Evolutionary conservation across 2,113 vertebrate species (phyloP), one percentile per base, ranked within the genome.

Genomic region (Ptychochromis oligacanthus): DNA sequence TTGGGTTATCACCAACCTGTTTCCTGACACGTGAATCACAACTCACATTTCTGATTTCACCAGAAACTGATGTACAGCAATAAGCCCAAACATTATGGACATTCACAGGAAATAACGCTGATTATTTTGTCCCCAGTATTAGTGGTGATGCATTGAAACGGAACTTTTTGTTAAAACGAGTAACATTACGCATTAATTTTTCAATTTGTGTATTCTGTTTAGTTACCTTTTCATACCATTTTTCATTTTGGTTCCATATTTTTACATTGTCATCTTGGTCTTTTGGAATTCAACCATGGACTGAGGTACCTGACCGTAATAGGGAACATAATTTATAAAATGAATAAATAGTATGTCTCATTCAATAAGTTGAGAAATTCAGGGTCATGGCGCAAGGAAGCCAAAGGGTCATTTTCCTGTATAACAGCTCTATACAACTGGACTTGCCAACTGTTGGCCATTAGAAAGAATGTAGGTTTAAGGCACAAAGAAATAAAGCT

Each of bases 251-350:
- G 43, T 20, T 31, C 24, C 43, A 3, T 52, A 24, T 70, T 70
- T 28, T 0, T 70, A 2, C 64, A 2, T 28, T 62, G 60, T 5
- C 18, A 38, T 38, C 60, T 38, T 3, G 6, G 11, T 36, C 31
- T 36, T 36, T 36, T 62, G 18, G 18, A 36, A 36, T 12, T 31
- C 31, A 36, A 36, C 17, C 9, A 17, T 28, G 3, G 5, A 17
- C 40, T 0, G 15, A 65, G 62, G 62, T 65, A 0, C n/a, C 8
- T 8, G 0, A 65, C 62, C 0, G 2, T 28, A 67, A 46, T 0
- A 46, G 40, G 64, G 22, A 46, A 2, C 28, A 31, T 31, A 31
- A 31, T 31, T 31, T 31, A 31, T 4, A 31, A 46, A 46, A 26
- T 67, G 15, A 46, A 65, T 43, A 6, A 46, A 65, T 43, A 6